These are phyloP conservation scores for Habrosyne pyritoides DNA, from an alignment of 2,888 invertebrate genomes.

Conservation along the genomic window DNA sequence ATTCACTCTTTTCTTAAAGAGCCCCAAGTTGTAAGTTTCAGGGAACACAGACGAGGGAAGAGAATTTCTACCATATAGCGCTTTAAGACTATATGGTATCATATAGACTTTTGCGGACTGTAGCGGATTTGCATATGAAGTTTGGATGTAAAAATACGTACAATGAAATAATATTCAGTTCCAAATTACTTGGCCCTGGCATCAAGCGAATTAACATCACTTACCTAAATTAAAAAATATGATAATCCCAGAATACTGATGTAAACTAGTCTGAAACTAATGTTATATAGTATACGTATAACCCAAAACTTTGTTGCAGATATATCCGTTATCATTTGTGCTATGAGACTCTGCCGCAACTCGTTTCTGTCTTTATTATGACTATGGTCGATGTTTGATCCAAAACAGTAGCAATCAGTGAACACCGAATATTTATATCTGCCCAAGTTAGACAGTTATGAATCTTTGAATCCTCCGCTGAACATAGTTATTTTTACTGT, in stretches of 20 bases:
- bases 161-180: too few relatives aligned
- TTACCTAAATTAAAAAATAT: not conserved
- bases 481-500: not conserved
- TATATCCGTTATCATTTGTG: not conserved
- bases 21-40: too few relatives aligned
- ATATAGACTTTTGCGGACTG: too few relatives aligned
- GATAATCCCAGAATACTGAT: not conserved
- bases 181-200: too few relatives aligned
- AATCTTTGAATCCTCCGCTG: not conserved
- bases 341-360: not conserved
- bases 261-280: not conserved
- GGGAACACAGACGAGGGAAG: too few relatives aligned
- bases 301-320: not conserved
- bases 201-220: too few relatives aligned
- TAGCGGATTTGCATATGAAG: too few relatives aligned
- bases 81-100: too few relatives aligned
- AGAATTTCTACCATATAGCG: too few relatives aligned
- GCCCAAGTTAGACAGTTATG: not conserved
- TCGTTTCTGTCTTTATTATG: conserved; percentile 1
- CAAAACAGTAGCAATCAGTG: not conserved
- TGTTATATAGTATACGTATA: not conserved
- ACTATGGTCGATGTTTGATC: not conserved
- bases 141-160: too few relatives aligned
- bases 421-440: not conserved
- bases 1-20: too few relatives aligned